Evolutionary conservation across 2,888 invertebrate genomes (phyloP).

Genomic region (Teinopalpus imperialis): DNA sequence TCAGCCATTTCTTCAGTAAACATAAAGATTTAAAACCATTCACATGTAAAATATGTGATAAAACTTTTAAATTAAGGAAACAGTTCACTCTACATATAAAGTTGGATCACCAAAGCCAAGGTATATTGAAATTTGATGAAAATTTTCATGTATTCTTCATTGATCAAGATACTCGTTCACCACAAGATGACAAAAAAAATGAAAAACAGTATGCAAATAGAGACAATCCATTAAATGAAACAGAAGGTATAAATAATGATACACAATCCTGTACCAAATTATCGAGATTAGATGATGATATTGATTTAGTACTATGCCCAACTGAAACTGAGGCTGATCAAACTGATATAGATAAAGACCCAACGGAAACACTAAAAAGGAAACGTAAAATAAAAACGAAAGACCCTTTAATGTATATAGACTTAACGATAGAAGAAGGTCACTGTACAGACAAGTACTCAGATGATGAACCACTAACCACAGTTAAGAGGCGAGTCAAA

Average conservation of each 20-base stretch:
- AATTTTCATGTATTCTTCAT: conserved; percentile 62
- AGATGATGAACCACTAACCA: conserved; percentile 49
- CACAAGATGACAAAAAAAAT: conserved; percentile 13
- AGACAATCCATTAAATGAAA: neutral
- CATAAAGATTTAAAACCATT: conserved; percentile 61
- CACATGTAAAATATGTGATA: conserved; percentile 60
- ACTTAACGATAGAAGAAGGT: conserved; percentile 8
- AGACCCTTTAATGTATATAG: neutral
- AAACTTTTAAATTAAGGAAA: conserved; percentile 52
- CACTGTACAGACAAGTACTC: conserved; percentile 39
- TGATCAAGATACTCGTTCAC: conserved; percentile 42
- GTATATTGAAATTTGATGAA: conserved; percentile 65
- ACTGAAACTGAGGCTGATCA: conserved; percentile 28
- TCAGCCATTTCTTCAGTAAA: conserved; percentile 54
- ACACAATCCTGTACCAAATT: neutral
- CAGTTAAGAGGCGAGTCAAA: conserved; percentile 34
- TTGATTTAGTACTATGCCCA: conserved; percentile 28
- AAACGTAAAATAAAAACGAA: conserved; percentile 29
- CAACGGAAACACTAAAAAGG: conserved; percentile 27
- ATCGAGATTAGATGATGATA: neutral
- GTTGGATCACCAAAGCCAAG: conserved; percentile 54
- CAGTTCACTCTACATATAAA: conserved; percentile 66
- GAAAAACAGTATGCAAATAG: conserved; percentile 7
- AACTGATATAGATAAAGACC: conserved; percentile 24
- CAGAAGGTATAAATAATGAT: neutral